phyloP scores from a whole-genome alignment of 2,113 vertebrate species.

The Cyphomyrus discorhynchus region DNA sequence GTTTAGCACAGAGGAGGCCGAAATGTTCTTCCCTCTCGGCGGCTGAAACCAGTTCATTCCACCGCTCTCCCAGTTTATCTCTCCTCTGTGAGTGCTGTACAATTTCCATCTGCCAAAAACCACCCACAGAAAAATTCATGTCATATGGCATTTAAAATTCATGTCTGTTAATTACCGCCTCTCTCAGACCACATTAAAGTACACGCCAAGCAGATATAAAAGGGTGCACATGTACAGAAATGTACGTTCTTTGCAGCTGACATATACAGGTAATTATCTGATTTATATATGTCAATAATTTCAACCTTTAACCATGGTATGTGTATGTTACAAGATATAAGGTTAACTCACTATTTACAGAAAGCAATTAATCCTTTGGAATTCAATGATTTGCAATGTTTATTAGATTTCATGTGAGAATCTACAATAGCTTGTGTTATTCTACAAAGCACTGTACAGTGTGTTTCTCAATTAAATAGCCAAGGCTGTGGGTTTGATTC shows the following conservation, averaged over 20 bases:
- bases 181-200: slow-evolving; percentile 10
- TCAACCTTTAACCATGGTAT: neutral
- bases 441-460: neutral
- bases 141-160: slow-evolving; percentile 17
- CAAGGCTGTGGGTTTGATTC: neutral
- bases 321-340: neutral
- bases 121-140: slow-evolving; percentile 17
- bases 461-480: neutral
- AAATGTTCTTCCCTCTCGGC: neutral
- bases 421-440: neutral
- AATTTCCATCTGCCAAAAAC: slow-evolving; percentile 13
- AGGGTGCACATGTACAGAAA: neutral
- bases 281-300: neutral
- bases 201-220: neutral
- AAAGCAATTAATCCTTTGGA: neutral
- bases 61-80: neutral
- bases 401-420: neutral
- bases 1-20: neutral
- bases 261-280: neutral
- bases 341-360: neutral
- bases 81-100: neutral
- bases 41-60: slow-evolving; percentile 1
- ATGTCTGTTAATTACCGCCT: slow-evolving; percentile 6
- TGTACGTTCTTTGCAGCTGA: neutral
- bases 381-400: neutral